A percentile compares a stretch with the other conserved stretches of the same genome.
Evolutionary conservation across 2,797 vertebrate genomes (phyloP).

Genomic region (Galaxias olidus): DNA sequence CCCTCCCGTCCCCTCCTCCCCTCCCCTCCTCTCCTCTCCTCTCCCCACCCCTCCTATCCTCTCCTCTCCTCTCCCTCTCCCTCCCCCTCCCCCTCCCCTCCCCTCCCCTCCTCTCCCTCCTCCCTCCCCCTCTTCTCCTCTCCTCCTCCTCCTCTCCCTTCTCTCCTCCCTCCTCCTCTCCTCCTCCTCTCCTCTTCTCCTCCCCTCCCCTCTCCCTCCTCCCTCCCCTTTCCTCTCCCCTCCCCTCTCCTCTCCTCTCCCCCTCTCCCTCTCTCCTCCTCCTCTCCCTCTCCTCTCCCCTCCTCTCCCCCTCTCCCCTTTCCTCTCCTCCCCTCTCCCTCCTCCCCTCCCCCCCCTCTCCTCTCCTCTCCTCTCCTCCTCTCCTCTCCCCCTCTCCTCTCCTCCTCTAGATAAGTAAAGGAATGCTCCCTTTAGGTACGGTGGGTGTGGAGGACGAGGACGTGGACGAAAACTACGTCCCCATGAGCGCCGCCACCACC

Average conservation of each 20-base stretch:
- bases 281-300: background rate
- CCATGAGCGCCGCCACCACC: slow-evolving; percentile 85
- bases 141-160: too few relatives aligned
- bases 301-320: too few relatives aligned
- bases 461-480: slow-evolving; percentile 88
- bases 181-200: background rate
- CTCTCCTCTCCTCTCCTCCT: background rate
- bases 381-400: background rate
- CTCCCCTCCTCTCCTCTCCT: background rate
- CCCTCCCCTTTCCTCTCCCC: background rate
- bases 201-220: background rate
- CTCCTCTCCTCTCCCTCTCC: background rate
- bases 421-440: slow-evolving; percentile 74
- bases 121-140: background rate
- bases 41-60: too few relatives aligned
- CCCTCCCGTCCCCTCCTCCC: too few relatives aligned
- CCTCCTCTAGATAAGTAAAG: slow-evolving; percentile 83
- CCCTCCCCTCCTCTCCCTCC: background rate
- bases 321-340: background rate
- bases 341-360: background rate
- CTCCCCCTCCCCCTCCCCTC: background rate
- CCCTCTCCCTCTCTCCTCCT: background rate
- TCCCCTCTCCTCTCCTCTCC: background rate
- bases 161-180: background rate
- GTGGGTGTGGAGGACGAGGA: slow-evolving; percentile 79